phyloP scores from a whole-genome alignment of 1,140 invertebrate genomes.

The Drosophila littoralis region DNA sequence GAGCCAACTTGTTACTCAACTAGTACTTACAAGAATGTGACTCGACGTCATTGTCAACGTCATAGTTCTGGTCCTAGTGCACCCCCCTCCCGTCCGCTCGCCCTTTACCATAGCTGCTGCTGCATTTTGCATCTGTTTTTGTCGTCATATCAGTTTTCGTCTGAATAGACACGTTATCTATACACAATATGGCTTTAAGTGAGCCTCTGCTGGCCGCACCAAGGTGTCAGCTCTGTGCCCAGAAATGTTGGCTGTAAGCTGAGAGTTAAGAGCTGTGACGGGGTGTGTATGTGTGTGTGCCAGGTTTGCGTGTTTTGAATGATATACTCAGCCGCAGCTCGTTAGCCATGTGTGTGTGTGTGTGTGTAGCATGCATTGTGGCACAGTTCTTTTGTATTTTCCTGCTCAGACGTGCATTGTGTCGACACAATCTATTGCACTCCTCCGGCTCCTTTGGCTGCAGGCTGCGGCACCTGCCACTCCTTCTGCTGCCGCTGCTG shows the following conservation, averaged over 20 bases:
- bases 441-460: slow-evolving; percentile 17
- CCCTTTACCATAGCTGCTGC: neutral
- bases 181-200: slow-evolving; percentile 77
- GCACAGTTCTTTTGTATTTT: slow-evolving; percentile 60
- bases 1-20: slow-evolving; percentile 67
- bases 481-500: neutral
- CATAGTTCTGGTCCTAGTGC: neutral
- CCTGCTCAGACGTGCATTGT: slow-evolving; percentile 60
- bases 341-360: slow-evolving; percentile 36
- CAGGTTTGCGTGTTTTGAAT: slow-evolving; percentile 48
- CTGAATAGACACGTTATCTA: slow-evolving; percentile 81
- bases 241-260: neutral
- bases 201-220: slow-evolving; percentile 36
- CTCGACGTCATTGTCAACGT: slow-evolving; percentile 27
- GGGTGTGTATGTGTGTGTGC: neutral
- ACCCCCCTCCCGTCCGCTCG: neutral
- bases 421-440: slow-evolving; percentile 59
- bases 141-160: slow-evolving; percentile 73
- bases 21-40: slow-evolving; percentile 49
- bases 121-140: slow-evolving; percentile 55
- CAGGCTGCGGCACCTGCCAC: neutral
- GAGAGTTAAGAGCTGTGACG: neutral
- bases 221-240: slow-evolving; percentile 30
- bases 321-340: slow-evolving; percentile 51
- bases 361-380: slow-evolving; percentile 42